Conservation (phyloP, 2,888 invertebrate species). For the Drosophila melanosoma region DNA sequence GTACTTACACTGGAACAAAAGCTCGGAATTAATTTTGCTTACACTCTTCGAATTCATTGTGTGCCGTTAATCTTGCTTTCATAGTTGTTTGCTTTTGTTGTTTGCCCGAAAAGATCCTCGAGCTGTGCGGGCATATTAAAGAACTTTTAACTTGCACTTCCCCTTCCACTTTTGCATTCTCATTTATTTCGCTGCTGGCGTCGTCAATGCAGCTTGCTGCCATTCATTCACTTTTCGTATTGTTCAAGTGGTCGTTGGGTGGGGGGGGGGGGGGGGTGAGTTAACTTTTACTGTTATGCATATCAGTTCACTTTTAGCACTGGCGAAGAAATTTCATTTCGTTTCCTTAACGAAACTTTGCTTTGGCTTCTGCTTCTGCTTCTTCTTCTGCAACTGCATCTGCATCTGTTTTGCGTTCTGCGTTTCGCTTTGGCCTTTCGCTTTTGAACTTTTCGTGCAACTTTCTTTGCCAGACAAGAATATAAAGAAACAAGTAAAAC, state of each 20-base stretch:
- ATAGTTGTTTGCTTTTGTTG: not conserved
- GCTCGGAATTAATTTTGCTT: not conserved
- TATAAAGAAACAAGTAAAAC: constrained; percentile 50
- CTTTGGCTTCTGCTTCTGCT: constrained; percentile 15
- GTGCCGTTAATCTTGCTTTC: constrained; percentile 15
- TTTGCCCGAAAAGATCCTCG: constrained; percentile 4
- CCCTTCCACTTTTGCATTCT: constrained; percentile 61
- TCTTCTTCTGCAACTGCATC: not conserved
- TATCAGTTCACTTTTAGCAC: constrained; percentile 59
- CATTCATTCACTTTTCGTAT: constrained; percentile 47
- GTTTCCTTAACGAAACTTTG: constrained; percentile 51
- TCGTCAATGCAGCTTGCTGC: constrained; percentile 35
- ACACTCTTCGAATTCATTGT: constrained; percentile 12
- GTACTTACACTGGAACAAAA: constrained; percentile 1
- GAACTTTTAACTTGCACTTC: constrained; percentile 71
- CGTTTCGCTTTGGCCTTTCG: constrained; percentile 27
- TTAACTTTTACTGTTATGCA: constrained; percentile 51
- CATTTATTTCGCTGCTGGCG: constrained; percentile 66
- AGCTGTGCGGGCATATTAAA: constrained; percentile 62
- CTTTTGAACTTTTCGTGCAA: constrained; percentile 51
- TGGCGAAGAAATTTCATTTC: constrained; percentile 61
- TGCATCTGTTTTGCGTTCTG: constrained; percentile 13
- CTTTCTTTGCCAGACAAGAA: constrained; percentile 49
- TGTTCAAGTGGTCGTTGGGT: constrained; percentile 1
- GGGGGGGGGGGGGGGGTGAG: too few species aligned